These are phyloP conservation scores for Pipistrellus nathusii DNA, from an alignment of 2,797 vertebrate genomes.

Conservation along the genomic window DNA sequence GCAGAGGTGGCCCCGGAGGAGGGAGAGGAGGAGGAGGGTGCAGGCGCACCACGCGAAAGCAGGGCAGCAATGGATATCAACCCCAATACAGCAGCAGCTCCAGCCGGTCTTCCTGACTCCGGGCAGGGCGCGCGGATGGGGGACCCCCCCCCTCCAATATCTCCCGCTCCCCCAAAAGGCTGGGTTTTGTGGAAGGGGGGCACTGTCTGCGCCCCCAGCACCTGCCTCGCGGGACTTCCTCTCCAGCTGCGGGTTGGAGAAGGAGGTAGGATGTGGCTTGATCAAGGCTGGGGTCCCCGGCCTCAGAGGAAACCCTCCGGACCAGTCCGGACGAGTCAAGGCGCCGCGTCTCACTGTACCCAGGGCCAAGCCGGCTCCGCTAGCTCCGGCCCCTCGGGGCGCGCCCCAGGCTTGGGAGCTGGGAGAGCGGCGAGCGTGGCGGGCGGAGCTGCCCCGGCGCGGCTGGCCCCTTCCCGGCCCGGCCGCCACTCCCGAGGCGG, in stretches of 20 bases:
- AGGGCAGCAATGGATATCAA: neutral
- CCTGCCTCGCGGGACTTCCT: neutral
- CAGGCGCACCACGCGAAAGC: too few relatives aligned
- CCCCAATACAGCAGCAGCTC: neutral
- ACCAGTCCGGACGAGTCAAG: conserved; percentile 22
- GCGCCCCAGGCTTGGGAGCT: neutral
- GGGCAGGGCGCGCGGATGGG: neutral
- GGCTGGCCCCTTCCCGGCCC: neutral
- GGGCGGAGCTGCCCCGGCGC: neutral
- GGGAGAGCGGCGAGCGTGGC: neutral
- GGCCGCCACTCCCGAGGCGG: neutral
- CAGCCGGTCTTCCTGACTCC: neutral
- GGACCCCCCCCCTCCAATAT: neutral
- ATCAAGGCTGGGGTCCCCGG: neutral
- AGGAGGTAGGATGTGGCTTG: neutral
- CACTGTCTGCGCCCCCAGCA: too few relatives aligned
- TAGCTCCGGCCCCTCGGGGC: conserved; percentile 5
- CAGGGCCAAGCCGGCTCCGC: conserved; percentile 79
- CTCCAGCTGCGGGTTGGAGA: neutral
- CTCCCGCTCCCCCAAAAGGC: neutral
- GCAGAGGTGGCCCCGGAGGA: conserved; percentile 12
- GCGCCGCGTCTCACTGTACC: neutral
- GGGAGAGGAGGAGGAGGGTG: conserved; percentile 66
- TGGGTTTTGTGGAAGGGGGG: too few relatives aligned
- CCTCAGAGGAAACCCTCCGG: conserved; percentile 63